A percentile compares a stretch with the other conserved stretches of the same genome.
Conservation (phyloP, 2,113 vertebrate species). For the mouse (Mus musculus) region GRCm39 chr12:26987001-26987500, state of each 20-base stretch:
- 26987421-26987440: no score
- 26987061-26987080: constrained; percentile 93
- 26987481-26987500: neutral
- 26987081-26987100: neutral
- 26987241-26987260: constrained; percentile 66
- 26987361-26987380: neutral
- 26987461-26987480: rapidly evolving
- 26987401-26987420: neutral
- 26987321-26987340: constrained; percentile 13
- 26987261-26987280: constrained; percentile 50
- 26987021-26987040: constrained; percentile 97
- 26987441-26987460: neutral
- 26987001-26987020: constrained; percentile 88
- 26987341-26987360: neutral
- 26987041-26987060: constrained; percentile 93
- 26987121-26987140: constrained; percentile 58
- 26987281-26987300: neutral
- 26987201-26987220: constrained; percentile 82
- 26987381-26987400: neutral
- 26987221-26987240: constrained; percentile 74
- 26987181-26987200: constrained; percentile 87
- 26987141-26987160: constrained; percentile 90
- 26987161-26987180: constrained; percentile 90
- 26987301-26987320: constrained; percentile 44
- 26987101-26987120: neutral